Conservation (phyloP, 2,113 vertebrate species). For the Sardina pilchardus region DNA sequence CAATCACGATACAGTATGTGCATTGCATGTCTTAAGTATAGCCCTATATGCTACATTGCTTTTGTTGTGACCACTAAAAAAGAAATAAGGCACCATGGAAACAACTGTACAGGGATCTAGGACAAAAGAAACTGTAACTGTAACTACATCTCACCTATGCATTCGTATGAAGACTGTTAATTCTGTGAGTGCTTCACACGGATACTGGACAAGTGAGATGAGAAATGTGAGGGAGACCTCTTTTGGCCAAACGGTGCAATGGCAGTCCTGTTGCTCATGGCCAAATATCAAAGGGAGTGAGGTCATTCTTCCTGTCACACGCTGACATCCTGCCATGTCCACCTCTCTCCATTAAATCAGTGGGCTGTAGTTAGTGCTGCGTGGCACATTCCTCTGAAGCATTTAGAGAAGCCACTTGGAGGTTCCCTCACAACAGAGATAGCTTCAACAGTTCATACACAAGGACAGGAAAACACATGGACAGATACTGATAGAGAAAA, state of each 20-base stretch:
- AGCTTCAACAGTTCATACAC: not conserved
- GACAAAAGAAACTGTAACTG: too few species aligned
- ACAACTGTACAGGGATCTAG: too few species aligned
- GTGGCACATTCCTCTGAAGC: not conserved
- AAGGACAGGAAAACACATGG: not conserved
- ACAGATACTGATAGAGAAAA: not conserved
- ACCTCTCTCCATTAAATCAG: not conserved
- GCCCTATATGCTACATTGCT: too few species aligned
- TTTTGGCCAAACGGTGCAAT: not conserved
- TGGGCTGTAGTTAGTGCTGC: not conserved
- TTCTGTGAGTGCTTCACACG: not conserved
- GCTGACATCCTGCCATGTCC: not conserved
- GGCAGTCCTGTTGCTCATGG: not conserved
- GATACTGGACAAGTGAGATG: not conserved
- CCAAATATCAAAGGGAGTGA: not conserved
- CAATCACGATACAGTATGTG: too few species aligned
- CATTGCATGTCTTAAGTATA: too few species aligned
- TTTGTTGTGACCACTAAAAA: too few species aligned
- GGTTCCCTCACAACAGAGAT: not conserved
- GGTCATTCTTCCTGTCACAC: not conserved
- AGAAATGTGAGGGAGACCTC: not conserved
- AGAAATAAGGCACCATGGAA: too few species aligned
- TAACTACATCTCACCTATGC: not conserved
- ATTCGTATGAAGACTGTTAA: not conserved
- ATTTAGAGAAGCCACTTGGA: not conserved